Conservation (phyloP, 1,140 invertebrate genomes). For the Onthophagus taurus region DNA sequence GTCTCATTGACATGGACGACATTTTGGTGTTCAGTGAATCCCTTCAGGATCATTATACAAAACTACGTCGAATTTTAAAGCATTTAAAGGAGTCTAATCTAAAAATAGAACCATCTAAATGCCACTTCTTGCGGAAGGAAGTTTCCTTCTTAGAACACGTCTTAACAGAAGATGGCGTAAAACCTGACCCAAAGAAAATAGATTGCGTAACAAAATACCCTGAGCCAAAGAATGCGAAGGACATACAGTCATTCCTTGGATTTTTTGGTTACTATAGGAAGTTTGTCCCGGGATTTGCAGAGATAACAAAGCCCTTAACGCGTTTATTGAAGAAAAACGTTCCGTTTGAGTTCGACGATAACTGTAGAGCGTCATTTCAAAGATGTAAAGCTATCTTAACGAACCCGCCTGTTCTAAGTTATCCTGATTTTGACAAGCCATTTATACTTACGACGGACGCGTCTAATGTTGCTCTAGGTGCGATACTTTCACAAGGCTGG, state of each 20-base stretch:
- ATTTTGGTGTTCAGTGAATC: slow-evolving; percentile 30
- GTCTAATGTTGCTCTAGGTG: no score
- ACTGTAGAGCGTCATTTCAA: no score
- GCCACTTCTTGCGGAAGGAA: not conserved
- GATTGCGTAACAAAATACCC: slow-evolving; percentile 15
- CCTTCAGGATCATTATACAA: slow-evolving; percentile 27
- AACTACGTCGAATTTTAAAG: not conserved
- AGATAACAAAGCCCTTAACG: slow-evolving; percentile 14
- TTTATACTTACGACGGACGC: no score
- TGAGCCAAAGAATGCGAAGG: slow-evolving; percentile 16
- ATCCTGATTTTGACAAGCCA: no score
- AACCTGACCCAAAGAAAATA: slow-evolving; percentile 20
- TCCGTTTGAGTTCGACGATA: no score
- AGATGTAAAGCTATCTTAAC: no score
- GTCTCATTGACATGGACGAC: slow-evolving; percentile 37
- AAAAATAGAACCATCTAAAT: not conserved
- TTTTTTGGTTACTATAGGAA: slow-evolving; percentile 14
- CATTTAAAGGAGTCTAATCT: not conserved
- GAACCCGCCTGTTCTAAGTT: no score
- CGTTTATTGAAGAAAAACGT: slow-evolving; percentile 18
- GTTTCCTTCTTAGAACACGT: slow-evolving; percentile 16
- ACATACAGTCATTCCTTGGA: slow-evolving; percentile 15
- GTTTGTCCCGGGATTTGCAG: slow-evolving; percentile 12
- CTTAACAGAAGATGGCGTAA: slow-evolving; percentile 14
- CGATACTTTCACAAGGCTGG: no score